Evolutionary conservation across 2,113 vertebrate genomes (phyloP).

Genomic region (Rhinolophus ferrumequinum): DNA sequence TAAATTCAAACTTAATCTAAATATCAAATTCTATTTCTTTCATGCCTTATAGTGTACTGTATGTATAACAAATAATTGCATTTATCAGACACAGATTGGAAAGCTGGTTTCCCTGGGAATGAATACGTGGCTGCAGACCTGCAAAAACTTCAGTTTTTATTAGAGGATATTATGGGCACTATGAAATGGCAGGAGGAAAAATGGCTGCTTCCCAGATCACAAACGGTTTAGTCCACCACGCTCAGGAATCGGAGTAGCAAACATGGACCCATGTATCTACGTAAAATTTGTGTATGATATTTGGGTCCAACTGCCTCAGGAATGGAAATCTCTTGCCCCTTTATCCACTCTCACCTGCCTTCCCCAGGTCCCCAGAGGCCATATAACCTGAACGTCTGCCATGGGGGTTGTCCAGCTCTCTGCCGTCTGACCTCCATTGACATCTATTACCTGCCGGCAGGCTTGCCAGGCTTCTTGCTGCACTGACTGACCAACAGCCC

Average conservation of each 20-base stretch:
- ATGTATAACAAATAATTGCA: not conserved
- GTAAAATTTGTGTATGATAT: not conserved
- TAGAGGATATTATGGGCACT: not conserved
- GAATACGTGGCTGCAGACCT: not conserved
- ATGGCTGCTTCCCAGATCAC: not conserved
- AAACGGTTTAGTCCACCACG: rapidly evolving
- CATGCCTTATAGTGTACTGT: not conserved
- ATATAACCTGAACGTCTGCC: too few species aligned
- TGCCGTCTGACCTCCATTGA: not conserved
- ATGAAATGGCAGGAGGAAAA: not conserved
- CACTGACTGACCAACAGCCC: not conserved
- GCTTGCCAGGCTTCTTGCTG: not conserved
- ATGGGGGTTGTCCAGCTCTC: not conserved
- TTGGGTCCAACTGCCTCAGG: not conserved
- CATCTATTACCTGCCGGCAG: not conserved
- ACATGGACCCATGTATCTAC: not conserved
- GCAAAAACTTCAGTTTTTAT: not conserved
- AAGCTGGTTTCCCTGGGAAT: not conserved
- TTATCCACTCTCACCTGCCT: not conserved
- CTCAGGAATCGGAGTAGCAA: not conserved
- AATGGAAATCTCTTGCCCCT: not conserved
- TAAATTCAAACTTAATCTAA: not conserved
- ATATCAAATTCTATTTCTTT: not conserved
- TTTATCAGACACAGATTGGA: not conserved
- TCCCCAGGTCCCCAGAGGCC: not conserved